Evolutionary conservation across 2,888 invertebrate genomes (phyloP), one percentile per base, ranked within the genome.

Genomic region (Drosophila lacicola): DNA sequence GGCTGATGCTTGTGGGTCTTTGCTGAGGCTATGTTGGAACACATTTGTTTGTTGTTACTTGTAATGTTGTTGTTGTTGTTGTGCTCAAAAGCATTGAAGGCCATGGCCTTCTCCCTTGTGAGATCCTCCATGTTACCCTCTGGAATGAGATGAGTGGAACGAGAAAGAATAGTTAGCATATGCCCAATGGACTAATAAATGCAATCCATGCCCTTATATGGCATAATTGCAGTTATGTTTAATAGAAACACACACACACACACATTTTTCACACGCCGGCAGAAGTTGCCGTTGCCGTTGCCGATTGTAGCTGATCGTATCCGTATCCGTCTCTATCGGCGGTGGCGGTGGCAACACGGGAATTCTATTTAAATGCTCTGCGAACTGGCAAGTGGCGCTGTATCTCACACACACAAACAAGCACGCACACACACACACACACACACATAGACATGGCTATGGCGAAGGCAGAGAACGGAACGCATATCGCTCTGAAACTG

Each of bases 71-170:
- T 60, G 68, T 49, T 73, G 50, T 51, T 51, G 53, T 50, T 69
- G 54, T 70, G 66, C 29, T 84, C 86, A 72, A 62, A 54, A 25
- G 55, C n/a, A 55, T 46, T 64, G 56, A 63, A 51, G 68, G 50
- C 60, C 70, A 60, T 75, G 69, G 49, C 72, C 67, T 81, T 83
- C 70, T 85, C 83, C 63, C 78, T 70, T 33, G 80, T 78, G 33
- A 87, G 79, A 65, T 92, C 91, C 83, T 92, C 92, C 92, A 92
- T 92, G 71, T 89, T 92, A 79, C 82, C 84, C 73, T 80, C 91
- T 84, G 80, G 82, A 88, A 70, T 36, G 65, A 11, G 49, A 34
- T n/a, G 39, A 42, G 5, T 9, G 9, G 9, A 49, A n/a, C 3
- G 5, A 14, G 2, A 19, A 21, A 33, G 21, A 42, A 11, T 37